These are phyloP conservation scores for Mormyrus iriodes DNA, from an alignment of 2,113 vertebrate genomes.

Conservation along the genomic window DNA sequence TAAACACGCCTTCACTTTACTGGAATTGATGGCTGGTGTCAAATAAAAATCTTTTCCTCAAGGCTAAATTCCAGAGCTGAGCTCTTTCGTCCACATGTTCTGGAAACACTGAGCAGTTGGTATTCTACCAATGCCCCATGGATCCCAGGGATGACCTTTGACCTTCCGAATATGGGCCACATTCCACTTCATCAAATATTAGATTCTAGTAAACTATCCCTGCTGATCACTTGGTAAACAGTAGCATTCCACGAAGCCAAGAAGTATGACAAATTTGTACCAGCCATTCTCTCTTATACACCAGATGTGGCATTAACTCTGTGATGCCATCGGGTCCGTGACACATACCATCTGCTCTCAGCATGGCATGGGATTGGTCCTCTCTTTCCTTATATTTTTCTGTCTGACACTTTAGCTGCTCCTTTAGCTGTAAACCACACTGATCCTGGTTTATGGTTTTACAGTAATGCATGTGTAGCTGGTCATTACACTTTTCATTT, in stretches of 20 bases:
- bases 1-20: slow-evolving; percentile 1
- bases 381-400: background rate
- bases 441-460: background rate
- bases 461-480: background rate
- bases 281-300: slow-evolving; percentile 11
- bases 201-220: slow-evolving; percentile 19
- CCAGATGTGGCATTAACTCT: background rate
- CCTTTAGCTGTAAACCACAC: background rate
- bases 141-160: slow-evolving; percentile 21
- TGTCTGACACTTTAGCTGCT: background rate
- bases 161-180: slow-evolving; percentile 22
- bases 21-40: background rate
- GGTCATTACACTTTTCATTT: background rate
- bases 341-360: background rate
- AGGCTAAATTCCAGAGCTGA: slow-evolving; percentile 3
- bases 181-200: slow-evolving; percentile 35
- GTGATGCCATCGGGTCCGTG: background rate
- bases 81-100: background rate
- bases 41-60: slow-evolving; percentile 12
- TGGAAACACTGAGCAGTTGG: background rate
- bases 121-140: background rate
- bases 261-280: background rate
- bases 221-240: background rate
- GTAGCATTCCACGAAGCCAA: background rate
- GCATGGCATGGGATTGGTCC: background rate